Evolutionary conservation across 2,888 invertebrate genomes (phyloP).

Genomic region (Zygothrica quintamaculata): DNA sequence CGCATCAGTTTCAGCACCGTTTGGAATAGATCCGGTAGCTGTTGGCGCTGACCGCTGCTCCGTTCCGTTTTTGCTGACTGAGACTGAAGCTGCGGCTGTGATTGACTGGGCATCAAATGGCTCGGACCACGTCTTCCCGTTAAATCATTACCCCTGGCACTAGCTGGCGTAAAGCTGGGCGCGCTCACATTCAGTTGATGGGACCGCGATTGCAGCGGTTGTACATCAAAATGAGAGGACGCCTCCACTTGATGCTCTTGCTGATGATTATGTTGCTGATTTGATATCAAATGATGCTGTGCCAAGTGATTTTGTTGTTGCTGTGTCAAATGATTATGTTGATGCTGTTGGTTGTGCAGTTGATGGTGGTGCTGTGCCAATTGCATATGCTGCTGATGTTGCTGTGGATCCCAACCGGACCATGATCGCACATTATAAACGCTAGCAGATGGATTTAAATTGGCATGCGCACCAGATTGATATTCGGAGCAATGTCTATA

Average conservation of each 20-base stretch:
- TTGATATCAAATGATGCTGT: conserved; percentile 4
- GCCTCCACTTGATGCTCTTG: conserved; percentile 1
- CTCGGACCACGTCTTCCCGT: neutral
- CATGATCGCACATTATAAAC: conserved; percentile 24
- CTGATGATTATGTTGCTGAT: conserved; percentile 6
- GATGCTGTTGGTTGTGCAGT: conserved; percentile 4
- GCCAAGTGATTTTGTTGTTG: conserved; percentile 1
- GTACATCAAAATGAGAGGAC: conserved; percentile 5
- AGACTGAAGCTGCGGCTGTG: conserved; percentile 38
- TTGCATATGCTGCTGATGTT: neutral
- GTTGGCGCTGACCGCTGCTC: conserved; percentile 21
- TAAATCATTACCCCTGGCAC: conserved; percentile 13
- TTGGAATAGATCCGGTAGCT: conserved; percentile 50
- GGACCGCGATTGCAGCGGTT: conserved; percentile 14
- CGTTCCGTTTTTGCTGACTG: neutral
- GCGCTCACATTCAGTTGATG: conserved; percentile 56
- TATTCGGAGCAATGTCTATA: conserved; percentile 21
- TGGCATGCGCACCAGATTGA: conserved; percentile 2
- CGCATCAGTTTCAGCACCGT: conserved; percentile 47
- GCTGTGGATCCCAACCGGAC: conserved; percentile 18
- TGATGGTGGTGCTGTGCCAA: neutral
- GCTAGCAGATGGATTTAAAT: neutral
- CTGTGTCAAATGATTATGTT: conserved; percentile 1
- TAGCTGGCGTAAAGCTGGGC: conserved; percentile 47
- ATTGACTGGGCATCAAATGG: conserved; percentile 32